Evolutionary conservation across 2,797 vertebrate genomes (phyloP).

Genomic region (Peromyscus nudipes): DNA sequence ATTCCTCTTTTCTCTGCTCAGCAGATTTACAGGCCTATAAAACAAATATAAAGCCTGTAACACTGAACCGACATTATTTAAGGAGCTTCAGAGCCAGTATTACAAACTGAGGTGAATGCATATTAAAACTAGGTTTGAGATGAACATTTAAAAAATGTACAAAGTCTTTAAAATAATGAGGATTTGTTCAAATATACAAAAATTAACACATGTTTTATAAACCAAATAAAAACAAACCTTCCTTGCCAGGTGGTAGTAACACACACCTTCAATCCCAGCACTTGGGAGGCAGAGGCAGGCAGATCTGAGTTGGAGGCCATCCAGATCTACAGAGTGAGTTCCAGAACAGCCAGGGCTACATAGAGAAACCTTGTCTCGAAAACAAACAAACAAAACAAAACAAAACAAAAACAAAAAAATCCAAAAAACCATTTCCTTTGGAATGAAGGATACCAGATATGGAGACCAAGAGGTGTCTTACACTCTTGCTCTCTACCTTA

Average conservation of each 20-base stretch:
- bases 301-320: background rate
- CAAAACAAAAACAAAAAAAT: background rate
- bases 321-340: background rate
- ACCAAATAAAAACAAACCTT: background rate
- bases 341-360: background rate
- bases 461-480: background rate
- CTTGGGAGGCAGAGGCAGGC: background rate
- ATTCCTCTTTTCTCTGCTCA: background rate
- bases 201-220: background rate
- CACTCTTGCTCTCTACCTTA: background rate
- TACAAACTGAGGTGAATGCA: conserved; percentile 72
- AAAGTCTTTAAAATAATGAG: conserved; percentile 61
- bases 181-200: conserved; percentile 32
- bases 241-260: background rate
- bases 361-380: background rate
- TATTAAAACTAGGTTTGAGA: conserved; percentile 58
- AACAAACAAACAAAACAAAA: background rate
- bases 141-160: conserved; percentile 47
- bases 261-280: background rate
- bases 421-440: conserved; percentile 2
- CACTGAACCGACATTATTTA: conserved; percentile 65
- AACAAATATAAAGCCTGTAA: background rate
- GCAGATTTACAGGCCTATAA: conserved; percentile 66
- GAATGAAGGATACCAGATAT: background rate
- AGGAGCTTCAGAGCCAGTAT: conserved; percentile 10